These are phyloP conservation scores for Eudemis profundana DNA, from an alignment of 2,888 invertebrate species.

Conservation along the genomic window DNA sequence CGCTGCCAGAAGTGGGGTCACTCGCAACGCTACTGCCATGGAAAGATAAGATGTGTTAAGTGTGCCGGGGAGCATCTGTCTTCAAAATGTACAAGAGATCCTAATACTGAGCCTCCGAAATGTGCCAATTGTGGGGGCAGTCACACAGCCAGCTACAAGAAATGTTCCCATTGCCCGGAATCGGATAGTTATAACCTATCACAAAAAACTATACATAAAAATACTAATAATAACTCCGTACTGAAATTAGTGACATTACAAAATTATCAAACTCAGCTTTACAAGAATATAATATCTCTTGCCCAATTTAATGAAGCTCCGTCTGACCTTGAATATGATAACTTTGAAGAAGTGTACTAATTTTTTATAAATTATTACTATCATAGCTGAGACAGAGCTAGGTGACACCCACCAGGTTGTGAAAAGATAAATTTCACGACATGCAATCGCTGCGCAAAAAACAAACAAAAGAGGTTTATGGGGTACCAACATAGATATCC, in stretches of 20 bases:
- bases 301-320: neutral
- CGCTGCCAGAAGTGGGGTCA: constrained; percentile 77
- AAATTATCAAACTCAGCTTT: constrained; percentile 29
- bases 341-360: constrained; percentile 8
- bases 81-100: constrained; percentile 59
- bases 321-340: constrained; percentile 9
- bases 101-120: constrained; percentile 55
- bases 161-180: constrained; percentile 58
- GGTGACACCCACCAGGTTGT: too few relatives aligned
- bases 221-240: neutral
- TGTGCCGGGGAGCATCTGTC: constrained; percentile 69
- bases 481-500: too few relatives aligned
- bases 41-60: constrained; percentile 67
- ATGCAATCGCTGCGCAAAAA: too few relatives aligned
- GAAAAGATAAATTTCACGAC: too few relatives aligned
- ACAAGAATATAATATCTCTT: constrained; percentile 8
- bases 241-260: constrained; percentile 30
- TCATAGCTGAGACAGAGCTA: too few relatives aligned
- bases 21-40: constrained; percentile 68
- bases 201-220: constrained; percentile 41
- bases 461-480: too few relatives aligned
- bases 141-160: constrained; percentile 66
- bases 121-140: constrained; percentile 67
- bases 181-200: constrained; percentile 49
- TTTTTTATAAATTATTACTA: too few relatives aligned